phyloP scores from a whole-genome alignment of 2,113 vertebrate species.

The Marmota flaviventris region DNA sequence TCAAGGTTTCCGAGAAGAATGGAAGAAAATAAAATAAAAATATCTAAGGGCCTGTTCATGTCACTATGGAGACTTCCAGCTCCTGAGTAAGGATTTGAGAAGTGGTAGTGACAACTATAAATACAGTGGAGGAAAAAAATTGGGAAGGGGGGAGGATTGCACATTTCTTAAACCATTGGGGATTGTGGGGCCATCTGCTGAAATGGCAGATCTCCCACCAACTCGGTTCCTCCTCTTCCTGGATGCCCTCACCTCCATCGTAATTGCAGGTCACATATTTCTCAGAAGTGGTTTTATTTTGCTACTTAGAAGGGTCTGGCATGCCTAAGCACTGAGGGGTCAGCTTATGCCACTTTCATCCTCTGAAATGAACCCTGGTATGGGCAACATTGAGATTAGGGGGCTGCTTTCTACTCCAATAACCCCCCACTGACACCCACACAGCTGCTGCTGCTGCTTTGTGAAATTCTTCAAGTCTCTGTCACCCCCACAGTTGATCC shows the following conservation, averaged over 20 bases:
- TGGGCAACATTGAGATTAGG: background rate
- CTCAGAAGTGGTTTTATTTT: background rate
- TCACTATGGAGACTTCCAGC: background rate
- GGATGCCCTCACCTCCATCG: background rate
- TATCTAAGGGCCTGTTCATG: background rate
- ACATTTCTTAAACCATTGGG: background rate
- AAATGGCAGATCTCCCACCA: accelerated
- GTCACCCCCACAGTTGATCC: background rate
- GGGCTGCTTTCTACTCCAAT: background rate
- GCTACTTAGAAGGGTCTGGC: background rate
- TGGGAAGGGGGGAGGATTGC: no score
- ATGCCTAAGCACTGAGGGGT: background rate
- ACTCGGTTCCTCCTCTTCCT: background rate
- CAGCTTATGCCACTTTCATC: background rate
- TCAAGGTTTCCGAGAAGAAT: slow-evolving; percentile 4
- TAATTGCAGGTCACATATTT: background rate
- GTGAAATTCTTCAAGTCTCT: background rate
- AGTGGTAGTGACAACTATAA: background rate
- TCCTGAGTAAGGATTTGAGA: background rate
- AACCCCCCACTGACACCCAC: background rate
- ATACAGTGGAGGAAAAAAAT: background rate
- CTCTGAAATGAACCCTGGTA: background rate
- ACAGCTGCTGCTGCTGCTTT: background rate
- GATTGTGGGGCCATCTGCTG: background rate
- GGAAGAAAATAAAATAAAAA: background rate